These are phyloP conservation scores for Tetragnatha versicolor DNA, from an alignment of 1,140 invertebrate species.

Conservation along the genomic window DNA sequence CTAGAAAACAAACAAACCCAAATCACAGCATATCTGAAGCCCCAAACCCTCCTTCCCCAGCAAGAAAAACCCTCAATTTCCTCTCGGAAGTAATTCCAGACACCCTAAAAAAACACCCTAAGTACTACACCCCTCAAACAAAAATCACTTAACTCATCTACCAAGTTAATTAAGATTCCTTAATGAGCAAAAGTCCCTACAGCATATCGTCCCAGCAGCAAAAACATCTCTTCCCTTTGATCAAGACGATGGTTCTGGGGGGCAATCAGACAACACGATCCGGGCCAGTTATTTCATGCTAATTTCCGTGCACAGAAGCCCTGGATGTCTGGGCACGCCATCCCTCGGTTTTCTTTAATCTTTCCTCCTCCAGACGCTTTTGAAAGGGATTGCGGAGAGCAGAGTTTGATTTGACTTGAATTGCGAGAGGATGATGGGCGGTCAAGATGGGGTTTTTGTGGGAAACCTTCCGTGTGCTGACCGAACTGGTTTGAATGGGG, in stretches of 20 bases:
- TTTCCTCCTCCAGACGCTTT: neutral
- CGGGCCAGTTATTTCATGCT: conserved; percentile 40
- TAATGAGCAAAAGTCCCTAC: conserved; percentile 33
- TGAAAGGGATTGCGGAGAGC: neutral
- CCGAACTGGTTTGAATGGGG: too few species aligned
- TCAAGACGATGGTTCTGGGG: neutral
- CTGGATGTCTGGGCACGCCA: conserved; percentile 25
- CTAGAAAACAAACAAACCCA: too few species aligned
- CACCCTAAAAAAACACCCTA: too few species aligned
- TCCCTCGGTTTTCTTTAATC: conserved; percentile 17
- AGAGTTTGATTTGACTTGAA: too few species aligned
- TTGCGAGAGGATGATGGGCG: too few species aligned
- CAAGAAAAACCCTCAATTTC: too few species aligned
- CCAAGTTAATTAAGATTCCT: conserved; percentile 43
- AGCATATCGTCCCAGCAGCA: neutral
- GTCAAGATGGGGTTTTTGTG: too few species aligned
- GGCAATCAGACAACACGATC: conserved; percentile 37
- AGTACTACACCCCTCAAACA: too few species aligned
- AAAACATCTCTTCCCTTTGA: neutral
- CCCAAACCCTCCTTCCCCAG: too few species aligned
- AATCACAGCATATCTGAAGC: too few species aligned
- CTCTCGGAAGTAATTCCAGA: too few species aligned
- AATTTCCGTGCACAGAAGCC: conserved; percentile 34
- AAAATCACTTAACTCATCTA: conserved; percentile 35
- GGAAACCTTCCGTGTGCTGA: too few species aligned